Evolutionary conservation across 1,140 invertebrate genomes (phyloP).

Genomic region (Uloborus diversus): DNA sequence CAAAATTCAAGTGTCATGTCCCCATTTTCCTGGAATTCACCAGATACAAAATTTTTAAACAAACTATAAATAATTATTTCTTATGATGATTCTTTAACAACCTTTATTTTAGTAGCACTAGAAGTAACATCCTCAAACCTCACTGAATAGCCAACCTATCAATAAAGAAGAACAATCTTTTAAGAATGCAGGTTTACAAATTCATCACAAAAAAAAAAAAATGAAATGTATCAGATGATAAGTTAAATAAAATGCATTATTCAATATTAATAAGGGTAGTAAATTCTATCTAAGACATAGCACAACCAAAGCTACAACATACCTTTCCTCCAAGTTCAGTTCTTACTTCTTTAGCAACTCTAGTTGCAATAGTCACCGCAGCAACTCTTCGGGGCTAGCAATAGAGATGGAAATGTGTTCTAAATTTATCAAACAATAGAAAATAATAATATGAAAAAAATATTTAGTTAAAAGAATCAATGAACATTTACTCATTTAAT

Average conservation of each 20-base stretch:
- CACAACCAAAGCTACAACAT: too few species aligned
- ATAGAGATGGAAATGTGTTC: too few species aligned
- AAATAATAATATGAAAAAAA: not conserved
- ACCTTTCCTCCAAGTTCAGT: conserved; percentile 74
- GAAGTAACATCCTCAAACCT: conserved; percentile 89
- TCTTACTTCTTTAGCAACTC: conserved; percentile 83
- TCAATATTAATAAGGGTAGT: too few species aligned
- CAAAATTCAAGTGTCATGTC: too few species aligned
- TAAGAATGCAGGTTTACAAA: too few species aligned
- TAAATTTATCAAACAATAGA: too few species aligned
- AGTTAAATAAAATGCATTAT: too few species aligned
- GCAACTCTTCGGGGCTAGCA: conserved; percentile 88
- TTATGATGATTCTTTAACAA: not conserved
- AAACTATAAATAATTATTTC: not conserved
- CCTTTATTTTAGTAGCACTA: conserved; percentile 76
- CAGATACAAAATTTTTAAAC: not conserved
- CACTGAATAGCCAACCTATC: conserved; percentile 84
- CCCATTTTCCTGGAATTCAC: too few species aligned
- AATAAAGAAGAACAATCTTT: too few species aligned
- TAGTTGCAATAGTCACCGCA: conserved; percentile 85
- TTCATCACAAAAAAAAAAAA: too few species aligned
- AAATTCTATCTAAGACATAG: too few species aligned
- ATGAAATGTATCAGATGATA: conserved; percentile 12
- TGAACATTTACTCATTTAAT: not conserved
- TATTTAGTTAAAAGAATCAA: too few species aligned